A percentile compares a stretch with the other conserved stretches of the same genome.
Conservation (phyloP, 2,797 vertebrate genomes). For the Phrynocephalus vlangalii region DNA sequence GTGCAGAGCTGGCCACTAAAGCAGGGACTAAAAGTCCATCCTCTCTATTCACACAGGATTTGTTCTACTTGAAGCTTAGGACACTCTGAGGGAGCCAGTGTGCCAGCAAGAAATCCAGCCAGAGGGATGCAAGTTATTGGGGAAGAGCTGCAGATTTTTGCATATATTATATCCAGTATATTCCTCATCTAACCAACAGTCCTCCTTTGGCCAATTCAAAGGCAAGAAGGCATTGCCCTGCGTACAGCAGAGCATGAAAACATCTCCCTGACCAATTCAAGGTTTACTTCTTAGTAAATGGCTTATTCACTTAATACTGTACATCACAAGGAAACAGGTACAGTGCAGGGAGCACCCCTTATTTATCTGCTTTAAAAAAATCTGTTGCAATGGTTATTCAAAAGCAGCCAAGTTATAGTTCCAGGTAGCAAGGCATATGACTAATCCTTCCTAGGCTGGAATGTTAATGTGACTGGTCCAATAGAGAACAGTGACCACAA, state of each 20-base stretch:
- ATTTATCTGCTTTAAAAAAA: neutral
- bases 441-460: no score
- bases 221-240: no score
- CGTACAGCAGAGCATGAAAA: no score
- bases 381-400: neutral
- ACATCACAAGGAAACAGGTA: neutral
- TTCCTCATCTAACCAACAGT: neutral
- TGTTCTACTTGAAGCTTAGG: neutral
- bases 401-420: neutral
- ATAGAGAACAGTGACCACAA: no score
- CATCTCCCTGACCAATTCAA: neutral
- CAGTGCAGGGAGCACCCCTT: neutral
- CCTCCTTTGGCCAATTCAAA: neutral
- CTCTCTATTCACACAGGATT: neutral
- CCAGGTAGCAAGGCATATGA: neutral
- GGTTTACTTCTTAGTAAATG: neutral
- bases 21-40: neutral
- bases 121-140: constrained; percentile 12
- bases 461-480: no score
- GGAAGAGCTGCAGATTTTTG: constrained; percentile 32
- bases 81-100: neutral
- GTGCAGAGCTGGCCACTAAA: neutral
- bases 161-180: constrained; percentile 24
- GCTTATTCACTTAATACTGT: neutral
- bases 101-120: constrained; percentile 24